Evolutionary conservation across 2,797 vertebrate species (phyloP), one percentile per base, ranked within the genome.

Genomic region (Sebastes cheni): DNA sequence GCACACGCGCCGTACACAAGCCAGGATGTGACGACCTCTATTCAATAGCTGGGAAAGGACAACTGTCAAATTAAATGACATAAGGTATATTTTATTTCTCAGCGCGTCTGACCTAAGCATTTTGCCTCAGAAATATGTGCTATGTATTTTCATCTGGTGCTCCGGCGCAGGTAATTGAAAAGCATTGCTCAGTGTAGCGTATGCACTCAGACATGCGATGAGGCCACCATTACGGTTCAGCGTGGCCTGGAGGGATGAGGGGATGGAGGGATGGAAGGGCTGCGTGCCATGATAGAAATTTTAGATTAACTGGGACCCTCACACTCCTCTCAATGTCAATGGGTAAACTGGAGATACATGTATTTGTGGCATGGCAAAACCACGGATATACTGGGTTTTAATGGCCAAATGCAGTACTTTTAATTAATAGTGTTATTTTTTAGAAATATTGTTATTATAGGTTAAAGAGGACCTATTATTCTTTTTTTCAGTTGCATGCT

Each of bases 161-260:
- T 90, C 82, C 71, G 29, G 87, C 78, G 78, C 85, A 88, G 93
- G 94, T 95, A 95, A 96, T 96, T 95, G 95, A 95, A 96, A 96
- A 95, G 94, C 95, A 94, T 95, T 94, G 94, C 95, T 95, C 94
- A 92, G 93, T 93, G 94, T 95, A 94, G 94, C 92, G 89, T 94
- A 93, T 86, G 93, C 93, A 92, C 92, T 96, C 94, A 93, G 90
- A 94, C 93, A 93, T 94, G 88, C 88, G 89, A 93, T 92, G 92
- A 92, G 91, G 91, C 93, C 89, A 88, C 93, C 91, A 95, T 95
- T 94, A 93, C 75, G 89, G 86, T 90, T 90, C 90, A 87, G 84
- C 86, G 50, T 95, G 92, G 93, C 93, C 93, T 92, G 91, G 87
- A 85, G 91, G 86, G 89, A 92, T 89, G 88, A 88, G 69, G 30